Evolutionary conservation across 2,797 vertebrate species (phyloP), one percentile per base, ranked within the genome.

Genomic region (Malurus splendens): DNA sequence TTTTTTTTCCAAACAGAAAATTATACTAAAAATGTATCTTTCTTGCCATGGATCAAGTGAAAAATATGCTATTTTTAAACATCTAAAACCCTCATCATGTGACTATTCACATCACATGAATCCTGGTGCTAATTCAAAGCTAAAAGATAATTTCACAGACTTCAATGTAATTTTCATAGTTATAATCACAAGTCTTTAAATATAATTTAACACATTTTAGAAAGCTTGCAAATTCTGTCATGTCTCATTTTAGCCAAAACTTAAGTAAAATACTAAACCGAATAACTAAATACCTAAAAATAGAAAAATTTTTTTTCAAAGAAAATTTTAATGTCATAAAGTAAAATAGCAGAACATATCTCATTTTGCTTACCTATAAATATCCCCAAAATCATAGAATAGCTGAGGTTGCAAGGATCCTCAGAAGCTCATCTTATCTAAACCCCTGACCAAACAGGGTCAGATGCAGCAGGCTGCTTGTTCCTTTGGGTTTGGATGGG

Each of bases 161-260:
- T 87, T 90, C 54, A 62, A 68, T 55, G 51, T 82, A 61, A 88
- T 84, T 93, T 94, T 85, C 12, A 4, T 78, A 90, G 60, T 71
- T 92, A 67, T 33, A 80, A 82, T 80, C 80, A 74, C 79, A 89
- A 90, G 90, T 89, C 82, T 93, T 94, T 85, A 95, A 93, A 93
- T 85, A 87, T 57, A 80, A 90, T 57, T 86, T 90, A 93, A 74
- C 90, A 93, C 90, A 68, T 93, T 81, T 91, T 79, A 87, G 57
- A 93, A 95, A 89, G 73, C 72, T 82, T 4, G 5, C 55, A 90
- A 90, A 72, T 94, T 89, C 48, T 85, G 17, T 45, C 54, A 71
- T 44, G 30, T 50, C 61, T 81, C n/a, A 66, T 91, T 64, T 86
- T 59, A 80, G 47, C 18, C 54, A 81, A 74, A 93, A 80, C n/a